Conservation (phyloP, 92 coral and sea anemone species). For the Parazoanthus atlanticus region DNA sequence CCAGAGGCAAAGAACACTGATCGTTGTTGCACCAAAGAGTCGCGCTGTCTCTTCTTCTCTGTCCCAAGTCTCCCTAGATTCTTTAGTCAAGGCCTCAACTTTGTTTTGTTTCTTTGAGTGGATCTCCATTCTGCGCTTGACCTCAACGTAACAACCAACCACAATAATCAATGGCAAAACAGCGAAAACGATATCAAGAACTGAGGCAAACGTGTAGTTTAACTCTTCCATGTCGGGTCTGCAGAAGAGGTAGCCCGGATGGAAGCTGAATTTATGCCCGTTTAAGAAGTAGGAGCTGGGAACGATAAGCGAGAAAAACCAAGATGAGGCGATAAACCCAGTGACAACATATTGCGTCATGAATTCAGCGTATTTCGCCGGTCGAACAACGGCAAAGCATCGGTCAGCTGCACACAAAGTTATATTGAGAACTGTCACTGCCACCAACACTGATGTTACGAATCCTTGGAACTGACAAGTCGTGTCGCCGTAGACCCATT, state of each 20-base stretch:
- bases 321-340: constrained; percentile 4
- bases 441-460: not conserved
- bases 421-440: constrained; percentile 20
- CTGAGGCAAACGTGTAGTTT: not conserved
- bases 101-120: not conserved
- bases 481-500: constrained; percentile 21
- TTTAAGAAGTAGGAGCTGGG: constrained; percentile 24
- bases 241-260: constrained; percentile 39
- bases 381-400: constrained; percentile 25
- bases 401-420: constrained; percentile 16
- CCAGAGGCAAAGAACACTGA: constrained; percentile 28
- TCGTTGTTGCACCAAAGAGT: constrained; percentile 28
- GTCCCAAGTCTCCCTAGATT: not conserved
- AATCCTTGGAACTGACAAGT: constrained; percentile 40
- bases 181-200: not conserved
- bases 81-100: not conserved
- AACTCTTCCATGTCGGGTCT: constrained; percentile 18
- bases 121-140: constrained; percentile 19
- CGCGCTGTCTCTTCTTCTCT: constrained; percentile 8
- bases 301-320: constrained; percentile 16
- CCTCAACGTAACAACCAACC: constrained; percentile 9
- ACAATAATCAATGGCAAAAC: constrained; percentile 8
- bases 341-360: constrained; percentile 23
- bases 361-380: constrained; percentile 4
- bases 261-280: constrained; percentile 30